phyloP scores from a whole-genome alignment of 1,140 invertebrate species.

The Aculops lycopersici region DNA sequence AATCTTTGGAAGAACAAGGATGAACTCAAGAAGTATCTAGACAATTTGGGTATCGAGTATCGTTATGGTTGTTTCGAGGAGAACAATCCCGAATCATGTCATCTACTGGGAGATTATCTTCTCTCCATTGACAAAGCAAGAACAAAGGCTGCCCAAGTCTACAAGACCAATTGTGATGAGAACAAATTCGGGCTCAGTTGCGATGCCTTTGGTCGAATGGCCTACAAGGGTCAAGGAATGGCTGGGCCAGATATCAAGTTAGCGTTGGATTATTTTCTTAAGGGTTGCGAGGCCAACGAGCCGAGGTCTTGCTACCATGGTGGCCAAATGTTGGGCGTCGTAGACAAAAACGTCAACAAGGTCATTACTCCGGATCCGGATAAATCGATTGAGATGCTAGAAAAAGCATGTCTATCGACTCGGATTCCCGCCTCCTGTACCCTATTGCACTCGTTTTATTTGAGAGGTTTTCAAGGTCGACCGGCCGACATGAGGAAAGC shows the following conservation, averaged over 20 bases:
- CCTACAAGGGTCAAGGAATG: neutral
- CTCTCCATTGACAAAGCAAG: constrained; percentile 44
- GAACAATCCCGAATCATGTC: constrained; percentile 51
- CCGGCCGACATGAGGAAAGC: constrained; percentile 35
- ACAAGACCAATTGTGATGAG: constrained; percentile 48
- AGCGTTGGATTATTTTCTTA: constrained; percentile 35
- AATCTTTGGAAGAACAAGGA: constrained; percentile 33
- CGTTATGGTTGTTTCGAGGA: constrained; percentile 55
- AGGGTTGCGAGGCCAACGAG: constrained; percentile 35
- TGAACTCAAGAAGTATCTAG: constrained; percentile 49
- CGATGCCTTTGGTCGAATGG: constrained; percentile 1
- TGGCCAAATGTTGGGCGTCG: constrained; percentile 27
- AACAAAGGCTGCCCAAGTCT: constrained; percentile 38
- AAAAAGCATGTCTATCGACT: constrained; percentile 31
- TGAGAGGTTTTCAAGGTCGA: constrained; percentile 29
- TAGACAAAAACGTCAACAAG: constrained; percentile 4
- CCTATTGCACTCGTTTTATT: constrained; percentile 37
- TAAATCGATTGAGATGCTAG: constrained; percentile 28
- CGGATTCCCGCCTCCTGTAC: constrained; percentile 24
- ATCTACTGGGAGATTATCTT: constrained; percentile 52
- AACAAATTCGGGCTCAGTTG: constrained; percentile 46
- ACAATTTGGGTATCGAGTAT: constrained; percentile 65
- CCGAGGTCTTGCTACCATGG: constrained; percentile 33
- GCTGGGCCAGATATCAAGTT: constrained; percentile 10
- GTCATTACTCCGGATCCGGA: constrained; percentile 12